Conservation (phyloP, 2,797 vertebrate species). For the Eutrigla gurnardus region DNA sequence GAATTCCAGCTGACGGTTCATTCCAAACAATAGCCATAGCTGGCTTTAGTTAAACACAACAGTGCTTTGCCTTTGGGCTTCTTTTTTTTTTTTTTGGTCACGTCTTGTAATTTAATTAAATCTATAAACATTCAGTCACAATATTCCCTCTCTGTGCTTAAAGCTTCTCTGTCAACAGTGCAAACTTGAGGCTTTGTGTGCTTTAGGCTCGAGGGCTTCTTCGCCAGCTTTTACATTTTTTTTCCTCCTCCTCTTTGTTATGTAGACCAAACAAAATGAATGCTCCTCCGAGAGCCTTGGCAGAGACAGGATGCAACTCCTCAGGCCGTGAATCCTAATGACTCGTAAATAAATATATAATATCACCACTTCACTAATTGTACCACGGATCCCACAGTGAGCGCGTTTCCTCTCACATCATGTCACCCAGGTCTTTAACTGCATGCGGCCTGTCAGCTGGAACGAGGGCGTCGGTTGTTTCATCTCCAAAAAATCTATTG, state of each 20-base stretch:
- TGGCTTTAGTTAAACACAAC: slow-evolving; percentile 43
- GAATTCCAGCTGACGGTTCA: slow-evolving; percentile 59
- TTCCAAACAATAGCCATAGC: slow-evolving; percentile 55
- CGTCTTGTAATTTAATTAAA: slow-evolving; percentile 76
- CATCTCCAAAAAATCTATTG: not conserved
- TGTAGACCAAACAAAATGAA: slow-evolving; percentile 77
- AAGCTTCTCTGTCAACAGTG: slow-evolving; percentile 53
- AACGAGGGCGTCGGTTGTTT: slow-evolving; percentile 14
- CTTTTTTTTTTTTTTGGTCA: slow-evolving; percentile 53
- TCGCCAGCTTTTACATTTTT: slow-evolving; percentile 68
- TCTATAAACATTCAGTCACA: slow-evolving; percentile 70
- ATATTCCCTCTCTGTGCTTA: slow-evolving; percentile 53
- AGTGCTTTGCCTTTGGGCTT: slow-evolving; percentile 51
- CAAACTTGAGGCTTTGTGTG: slow-evolving; percentile 64
- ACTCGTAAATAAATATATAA: slow-evolving; percentile 86
- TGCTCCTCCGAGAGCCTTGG: slow-evolving; percentile 68
- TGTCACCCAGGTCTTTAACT: slow-evolving; percentile 47
- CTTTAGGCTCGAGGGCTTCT: slow-evolving; percentile 62
- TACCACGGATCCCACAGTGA: slow-evolving; percentile 66
- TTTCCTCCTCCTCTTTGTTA: slow-evolving; percentile 64
- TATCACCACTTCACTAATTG: slow-evolving; percentile 82
- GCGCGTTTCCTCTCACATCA: slow-evolving; percentile 60
- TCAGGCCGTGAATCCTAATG: slow-evolving; percentile 81
- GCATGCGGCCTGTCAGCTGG: slow-evolving; percentile 36
- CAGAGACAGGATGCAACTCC: slow-evolving; percentile 71